Conservation (phyloP, 2,888 invertebrate genomes). For the Lutraria lutraria region DNA sequence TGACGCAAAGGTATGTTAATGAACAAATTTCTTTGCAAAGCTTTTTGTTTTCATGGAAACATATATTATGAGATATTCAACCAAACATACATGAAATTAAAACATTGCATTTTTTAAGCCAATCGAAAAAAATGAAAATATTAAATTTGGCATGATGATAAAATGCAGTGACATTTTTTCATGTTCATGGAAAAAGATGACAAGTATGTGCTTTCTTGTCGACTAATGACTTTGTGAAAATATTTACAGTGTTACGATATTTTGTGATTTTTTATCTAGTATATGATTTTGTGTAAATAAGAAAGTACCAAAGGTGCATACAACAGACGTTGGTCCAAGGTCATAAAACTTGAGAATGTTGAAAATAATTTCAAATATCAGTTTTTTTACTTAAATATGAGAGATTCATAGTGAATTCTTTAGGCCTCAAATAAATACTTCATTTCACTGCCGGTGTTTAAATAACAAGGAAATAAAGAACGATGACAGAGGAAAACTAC, state of each 20-base stretch:
- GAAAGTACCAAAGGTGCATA: neutral
- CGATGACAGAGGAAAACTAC: no score
- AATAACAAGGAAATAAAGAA: no score
- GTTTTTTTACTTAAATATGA: no score
- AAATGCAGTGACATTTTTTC: neutral
- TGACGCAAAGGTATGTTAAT: neutral
- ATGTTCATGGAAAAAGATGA: neutral
- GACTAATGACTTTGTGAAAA: neutral
- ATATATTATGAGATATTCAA: neutral
- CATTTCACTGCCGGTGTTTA: no score
- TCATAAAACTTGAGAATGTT: neutral
- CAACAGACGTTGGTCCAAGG: neutral
- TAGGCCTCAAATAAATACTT: no score
- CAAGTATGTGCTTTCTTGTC: neutral
- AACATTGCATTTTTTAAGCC: neutral
- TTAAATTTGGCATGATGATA: neutral
- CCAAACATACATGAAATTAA: neutral
- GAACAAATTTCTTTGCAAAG: neutral
- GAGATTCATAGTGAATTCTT: no score
- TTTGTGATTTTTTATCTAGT: neutral
- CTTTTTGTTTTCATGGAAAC: constrained; percentile 8
- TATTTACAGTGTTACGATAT: neutral
- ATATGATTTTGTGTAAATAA: neutral
- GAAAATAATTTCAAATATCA: no score
- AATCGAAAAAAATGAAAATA: constrained; percentile 9